Evolutionary conservation across 2,888 invertebrate genomes (phyloP).

Genomic region (Diplolepis rosae): DNA sequence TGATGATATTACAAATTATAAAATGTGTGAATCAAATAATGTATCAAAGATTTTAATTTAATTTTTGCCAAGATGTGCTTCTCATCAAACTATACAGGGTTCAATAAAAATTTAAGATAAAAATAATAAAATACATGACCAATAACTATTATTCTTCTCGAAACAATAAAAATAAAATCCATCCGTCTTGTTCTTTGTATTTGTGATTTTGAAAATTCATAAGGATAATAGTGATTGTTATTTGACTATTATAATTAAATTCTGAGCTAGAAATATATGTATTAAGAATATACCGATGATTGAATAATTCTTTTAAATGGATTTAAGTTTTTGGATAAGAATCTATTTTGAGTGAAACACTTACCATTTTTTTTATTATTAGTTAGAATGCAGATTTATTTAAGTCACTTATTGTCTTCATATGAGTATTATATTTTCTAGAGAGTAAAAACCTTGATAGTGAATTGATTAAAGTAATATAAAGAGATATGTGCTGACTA

Average conservation of each 20-base stretch:
- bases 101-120: not conserved
- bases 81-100: not conserved
- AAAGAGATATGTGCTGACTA: not conserved
- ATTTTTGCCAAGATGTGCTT: not conserved
- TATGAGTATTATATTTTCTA: not conserved
- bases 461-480: not conserved
- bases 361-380: not conserved
- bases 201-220: not conserved
- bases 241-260: not conserved
- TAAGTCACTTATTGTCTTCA: not conserved
- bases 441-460: not conserved
- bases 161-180: not conserved
- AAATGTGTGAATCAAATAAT: not conserved
- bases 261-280: not conserved
- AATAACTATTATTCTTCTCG: not conserved
- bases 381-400: not conserved
- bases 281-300: not conserved
- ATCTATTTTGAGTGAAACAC: not conserved
- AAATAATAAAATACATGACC: not conserved
- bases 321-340: not conserved
- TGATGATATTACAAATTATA: not conserved
- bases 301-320: not conserved
- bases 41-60: not conserved
- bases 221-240: not conserved
- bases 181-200: not conserved